These are phyloP conservation scores for Streptopelia turtur DNA, from an alignment of 2,797 vertebrate species.

Conservation along the genomic window DNA sequence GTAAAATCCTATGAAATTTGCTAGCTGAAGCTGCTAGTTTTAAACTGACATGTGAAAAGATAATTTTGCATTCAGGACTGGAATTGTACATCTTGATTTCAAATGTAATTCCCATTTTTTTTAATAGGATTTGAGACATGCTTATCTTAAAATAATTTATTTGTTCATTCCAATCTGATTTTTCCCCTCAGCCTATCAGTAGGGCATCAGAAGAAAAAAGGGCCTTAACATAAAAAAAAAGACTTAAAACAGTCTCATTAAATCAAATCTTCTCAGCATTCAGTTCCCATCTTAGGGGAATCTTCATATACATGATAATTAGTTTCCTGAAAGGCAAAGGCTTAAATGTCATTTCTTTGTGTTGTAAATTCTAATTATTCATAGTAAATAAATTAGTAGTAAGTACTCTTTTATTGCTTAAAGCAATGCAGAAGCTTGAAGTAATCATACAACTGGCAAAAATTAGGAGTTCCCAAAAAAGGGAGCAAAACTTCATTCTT, in stretches of 20 bases:
- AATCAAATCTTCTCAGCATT: constrained; percentile 42
- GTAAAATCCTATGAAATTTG: not conserved
- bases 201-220: not conserved
- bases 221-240: constrained; percentile 6
- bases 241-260: constrained; percentile 32
- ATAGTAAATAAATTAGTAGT: constrained; percentile 60
- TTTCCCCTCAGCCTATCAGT: not conserved
- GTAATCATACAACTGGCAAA: constrained; percentile 57
- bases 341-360: constrained; percentile 57
- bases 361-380: constrained; percentile 62
- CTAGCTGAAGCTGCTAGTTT: not conserved
- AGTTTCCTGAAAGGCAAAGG: constrained; percentile 32
- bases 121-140: not conserved
- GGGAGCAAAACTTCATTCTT: constrained; percentile 67
- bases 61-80: not conserved
- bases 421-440: constrained; percentile 50
- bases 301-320: constrained; percentile 54
- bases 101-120: not conserved
- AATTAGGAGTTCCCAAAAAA: constrained; percentile 59
- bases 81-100: not conserved
- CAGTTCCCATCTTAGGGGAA: constrained; percentile 33
- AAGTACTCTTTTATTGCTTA: constrained; percentile 27
- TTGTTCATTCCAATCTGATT: not conserved
- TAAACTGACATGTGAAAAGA: not conserved
- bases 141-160: not conserved